Base-by-base conservation (phyloP, 92 coral and sea anemone species). In the Zoanthus sociatus region DNA sequence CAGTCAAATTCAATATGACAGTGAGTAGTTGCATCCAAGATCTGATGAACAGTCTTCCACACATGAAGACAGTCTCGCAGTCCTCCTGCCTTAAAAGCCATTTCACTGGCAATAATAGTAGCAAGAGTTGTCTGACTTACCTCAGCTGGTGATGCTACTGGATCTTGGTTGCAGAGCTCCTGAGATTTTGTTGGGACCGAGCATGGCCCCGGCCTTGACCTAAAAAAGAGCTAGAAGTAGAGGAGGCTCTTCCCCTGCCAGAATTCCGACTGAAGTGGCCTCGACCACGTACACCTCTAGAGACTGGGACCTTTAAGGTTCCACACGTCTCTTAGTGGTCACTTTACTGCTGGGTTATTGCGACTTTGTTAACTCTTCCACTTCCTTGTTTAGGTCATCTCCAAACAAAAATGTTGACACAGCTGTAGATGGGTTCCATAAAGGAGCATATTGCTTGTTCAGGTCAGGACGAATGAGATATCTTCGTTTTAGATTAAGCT, bases 31-130 rank as follows among this genome's bases (percentile, higher is more conserved):
- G 90, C 90, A 89, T 87, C 95, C 84, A 92, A 83, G 71, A 68
- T 87, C 95, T 20, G 84, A 83, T 37, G 93, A 69, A 92, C 73
- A 77, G 87, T 83, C 30, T 71, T 64, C 93, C 93, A 87, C 9
- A 31, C 75, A 87, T 50, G 78, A 32, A 87, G 86, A 87, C 45
- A 89, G 2, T 89, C 6, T 78, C 70, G 67, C 58, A 92, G 78
- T 31, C 88, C 79, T 8, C 93, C 91, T 51, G 83, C 93, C 77
- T 71, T 45, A 83, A 92, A 83, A 9, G 86, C 73, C 20, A 70
- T 5, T 87, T 89, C 90, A 89, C 73, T 89, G 33, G 81, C 54
- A 76, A 92, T 78, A 45, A 87, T 48, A 82, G 15, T 5, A 3
- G 15, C 56, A 46, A 85, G 71, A 60, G 44, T 42, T 67, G 50